Percentiles rank a stretch among this genome's conserved stretches.
Evolutionary conservation across 2,113 vertebrate genomes (phyloP).

Genomic region (Candoia aspera): DNA sequence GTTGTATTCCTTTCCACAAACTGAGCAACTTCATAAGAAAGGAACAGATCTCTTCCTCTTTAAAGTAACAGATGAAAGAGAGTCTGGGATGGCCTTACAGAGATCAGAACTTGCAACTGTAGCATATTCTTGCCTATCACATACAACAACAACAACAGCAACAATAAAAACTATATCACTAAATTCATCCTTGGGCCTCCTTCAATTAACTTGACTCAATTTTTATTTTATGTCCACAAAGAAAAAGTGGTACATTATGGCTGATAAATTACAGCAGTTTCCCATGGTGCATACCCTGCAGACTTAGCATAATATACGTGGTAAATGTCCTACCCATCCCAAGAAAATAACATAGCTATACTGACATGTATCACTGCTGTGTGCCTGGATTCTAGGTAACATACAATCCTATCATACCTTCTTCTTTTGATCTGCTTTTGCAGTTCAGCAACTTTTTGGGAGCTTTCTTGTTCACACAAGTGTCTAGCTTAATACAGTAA

Average conservation of each 20-base stretch:
- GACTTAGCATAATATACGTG: background rate
- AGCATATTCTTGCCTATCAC: background rate
- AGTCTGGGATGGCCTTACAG: background rate
- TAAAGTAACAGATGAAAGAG: background rate
- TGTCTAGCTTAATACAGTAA: background rate
- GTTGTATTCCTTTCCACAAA: background rate
- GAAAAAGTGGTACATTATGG: background rate
- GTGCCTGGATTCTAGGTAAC: background rate
- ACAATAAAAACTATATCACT: background rate
- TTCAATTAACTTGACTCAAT: background rate
- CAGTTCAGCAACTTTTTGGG: background rate
- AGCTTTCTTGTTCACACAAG: background rate
- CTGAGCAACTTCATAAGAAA: background rate
- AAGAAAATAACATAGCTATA: constrained; percentile 6
- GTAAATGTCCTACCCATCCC: background rate
- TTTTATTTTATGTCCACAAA: background rate
- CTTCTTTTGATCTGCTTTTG: background rate
- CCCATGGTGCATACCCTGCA: background rate
- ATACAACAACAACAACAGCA: background rate
- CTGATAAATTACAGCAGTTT: background rate
- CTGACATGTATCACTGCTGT: background rate
- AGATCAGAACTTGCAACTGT: background rate
- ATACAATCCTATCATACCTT: background rate
- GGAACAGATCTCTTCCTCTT: background rate
- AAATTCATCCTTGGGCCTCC: background rate